Base-by-base conservation (phyloP, 2,888 invertebrate genomes). In the Pandemis corylana region DNA sequence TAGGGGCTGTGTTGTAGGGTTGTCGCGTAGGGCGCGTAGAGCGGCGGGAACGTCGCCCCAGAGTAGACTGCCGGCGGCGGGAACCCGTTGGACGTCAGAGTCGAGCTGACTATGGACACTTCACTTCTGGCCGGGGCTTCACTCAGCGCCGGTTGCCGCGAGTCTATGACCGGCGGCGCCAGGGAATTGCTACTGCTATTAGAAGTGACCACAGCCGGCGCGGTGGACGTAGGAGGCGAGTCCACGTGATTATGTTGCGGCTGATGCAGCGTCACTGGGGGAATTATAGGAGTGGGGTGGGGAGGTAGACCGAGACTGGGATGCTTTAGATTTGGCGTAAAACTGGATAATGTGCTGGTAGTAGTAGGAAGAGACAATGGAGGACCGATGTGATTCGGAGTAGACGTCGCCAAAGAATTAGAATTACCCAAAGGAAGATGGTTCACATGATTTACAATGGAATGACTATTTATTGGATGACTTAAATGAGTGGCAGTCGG, bases 21-120 rank as follows among this genome's bases (percentile, higher is more conserved):
- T 76, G 96, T 95, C 75, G 97, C 96, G 85, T 97, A 97, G 0
- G 97, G 97, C 13, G 97, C 96, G 86, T 98, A 98, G 77, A 98
- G 94, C 56, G 96, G 96, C 78, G 96, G 96, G 78, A 92, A 93
- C 56, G 90, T 83, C 56, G 87, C 86, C n/a, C 89, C 90, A 72
- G 97, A 96, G 87, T 97, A 97, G 1, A 97, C 96, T 10, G 97
- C 96, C 82, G 97, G 97, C 78, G 97, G 95, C 49, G 93, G 93
- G 80, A 89, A 94, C 56, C 94, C 92, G 75, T 90, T 95, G 78
- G 96, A 95, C 76, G 96, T 95, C 82, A 97, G 96, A 2, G 97
- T 96, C 10, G 97, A 96, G 94, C 83, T 96, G 91, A 92, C 85
- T 77, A 88, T 82, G 53, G 96, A 95, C 75, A 95, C 91, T 63